Evolutionary conservation across 1,140 invertebrate genomes (phyloP).

Genomic region (Pseudobourletiella spinata): DNA sequence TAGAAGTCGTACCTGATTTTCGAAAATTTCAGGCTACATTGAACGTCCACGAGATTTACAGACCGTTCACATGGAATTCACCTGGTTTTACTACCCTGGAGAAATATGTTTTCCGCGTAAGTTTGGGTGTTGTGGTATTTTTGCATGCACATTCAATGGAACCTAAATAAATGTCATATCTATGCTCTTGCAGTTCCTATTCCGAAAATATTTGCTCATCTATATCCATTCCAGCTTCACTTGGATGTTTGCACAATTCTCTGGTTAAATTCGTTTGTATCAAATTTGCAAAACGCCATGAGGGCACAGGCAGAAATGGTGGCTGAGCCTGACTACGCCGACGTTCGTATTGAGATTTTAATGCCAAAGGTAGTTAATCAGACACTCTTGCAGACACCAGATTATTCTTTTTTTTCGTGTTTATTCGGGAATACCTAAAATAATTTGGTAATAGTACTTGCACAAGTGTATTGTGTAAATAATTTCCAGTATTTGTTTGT

Average conservation of each 20-base stretch:
- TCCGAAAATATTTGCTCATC: conserved; percentile 79
- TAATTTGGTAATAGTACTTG: no score
- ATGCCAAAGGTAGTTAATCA: conserved; percentile 79
- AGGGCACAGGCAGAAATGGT: conserved; percentile 39
- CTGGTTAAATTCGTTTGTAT: conserved; percentile 87
- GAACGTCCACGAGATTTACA: conserved; percentile 76
- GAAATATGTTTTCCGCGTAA: conserved; percentile 85
- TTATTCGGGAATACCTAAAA: no score
- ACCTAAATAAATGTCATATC: conserved; percentile 11
- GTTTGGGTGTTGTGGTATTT: conserved; percentile 37
- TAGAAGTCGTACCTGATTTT: no score
- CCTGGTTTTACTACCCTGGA: conserved; percentile 93
- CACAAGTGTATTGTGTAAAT: no score
- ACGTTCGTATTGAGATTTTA: conserved; percentile 79
- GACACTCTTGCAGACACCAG: no score
- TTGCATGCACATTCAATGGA: neutral
- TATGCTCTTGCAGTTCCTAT: conserved; percentile 66
- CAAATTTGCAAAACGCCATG: conserved; percentile 72
- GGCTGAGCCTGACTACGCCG: conserved; percentile 59
- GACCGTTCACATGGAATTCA: conserved; percentile 87
- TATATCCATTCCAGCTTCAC: conserved; percentile 76
- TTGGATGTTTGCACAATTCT: conserved; percentile 76
- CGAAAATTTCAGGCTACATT: conserved; percentile 42
- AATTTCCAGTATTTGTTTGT: no score
- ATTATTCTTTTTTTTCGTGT: no score